phyloP scores from a whole-genome alignment of 2,797 vertebrate genomes.

The Acomys russatus region DNA sequence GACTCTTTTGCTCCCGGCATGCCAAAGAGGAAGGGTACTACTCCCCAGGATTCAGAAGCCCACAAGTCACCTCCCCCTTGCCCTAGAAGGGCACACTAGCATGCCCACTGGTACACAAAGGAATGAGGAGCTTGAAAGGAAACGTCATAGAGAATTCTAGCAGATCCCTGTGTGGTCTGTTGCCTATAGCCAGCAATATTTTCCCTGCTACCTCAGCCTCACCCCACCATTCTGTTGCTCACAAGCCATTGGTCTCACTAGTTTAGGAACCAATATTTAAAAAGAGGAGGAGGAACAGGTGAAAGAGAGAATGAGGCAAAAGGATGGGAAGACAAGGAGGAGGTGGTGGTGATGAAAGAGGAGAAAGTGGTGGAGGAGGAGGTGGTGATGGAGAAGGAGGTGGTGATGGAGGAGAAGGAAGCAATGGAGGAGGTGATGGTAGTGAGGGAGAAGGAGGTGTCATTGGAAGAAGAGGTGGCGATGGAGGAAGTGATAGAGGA shows the following conservation, averaged over 20 bases:
- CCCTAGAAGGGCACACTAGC: neutral
- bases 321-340: neutral
- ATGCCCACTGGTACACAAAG: neutral
- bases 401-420: neutral
- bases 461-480: neutral
- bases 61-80: neutral
- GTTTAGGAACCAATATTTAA: neutral
- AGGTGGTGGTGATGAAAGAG: neutral
- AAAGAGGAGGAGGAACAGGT: neutral
- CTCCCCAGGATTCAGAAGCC: neutral
- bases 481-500: neutral
- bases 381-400: neutral
- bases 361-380: neutral
- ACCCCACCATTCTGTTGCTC: neutral
- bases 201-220: neutral
- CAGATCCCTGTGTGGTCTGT: neutral
- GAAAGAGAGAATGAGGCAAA: neutral
- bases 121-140: neutral
- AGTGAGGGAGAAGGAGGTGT: too few relatives aligned
- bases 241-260: neutral
- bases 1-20: neutral
- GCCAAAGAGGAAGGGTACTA: neutral
- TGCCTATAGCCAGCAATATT: neutral
- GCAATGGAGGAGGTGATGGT: neutral
- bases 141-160: neutral